phyloP scores from a whole-genome alignment of 2,888 invertebrate species.

The Apamea monoglypha region DNA sequence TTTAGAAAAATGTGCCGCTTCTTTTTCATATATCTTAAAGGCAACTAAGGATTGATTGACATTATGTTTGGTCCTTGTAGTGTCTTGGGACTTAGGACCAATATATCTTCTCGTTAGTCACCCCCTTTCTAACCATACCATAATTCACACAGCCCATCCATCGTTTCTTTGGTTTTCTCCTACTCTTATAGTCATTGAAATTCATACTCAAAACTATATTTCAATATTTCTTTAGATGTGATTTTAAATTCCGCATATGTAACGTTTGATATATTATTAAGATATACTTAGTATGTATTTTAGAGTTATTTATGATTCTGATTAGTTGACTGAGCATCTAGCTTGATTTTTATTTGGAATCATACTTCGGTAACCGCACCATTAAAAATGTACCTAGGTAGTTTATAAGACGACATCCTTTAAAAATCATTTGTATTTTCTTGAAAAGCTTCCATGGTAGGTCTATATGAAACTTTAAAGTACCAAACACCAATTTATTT shows the following conservation, averaged over 20 bases:
- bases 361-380: not conserved
- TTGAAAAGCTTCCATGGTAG: slow-evolving; percentile 20
- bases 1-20: not conserved
- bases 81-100: not conserved
- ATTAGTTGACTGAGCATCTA: not conserved
- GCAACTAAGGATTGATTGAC: not conserved
- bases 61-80: not conserved
- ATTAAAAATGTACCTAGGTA: not conserved
- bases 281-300: not conserved
- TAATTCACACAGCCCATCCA: not conserved
- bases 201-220: not conserved
- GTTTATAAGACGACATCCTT: not conserved
- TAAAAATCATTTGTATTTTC: slow-evolving; percentile 29
- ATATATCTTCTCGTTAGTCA: not conserved
- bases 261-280: not conserved
- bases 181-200: not conserved
- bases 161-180: not conserved
- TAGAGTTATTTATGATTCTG: not conserved
- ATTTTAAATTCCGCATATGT: not conserved
- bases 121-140: not conserved
- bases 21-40: not conserved
- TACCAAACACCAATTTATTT: slow-evolving; percentile 59
- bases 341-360: not conserved
- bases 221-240: not conserved
- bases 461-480: slow-evolving; percentile 45